These are phyloP conservation scores for Eristalinus sepulchralis DNA, from an alignment of 2,888 invertebrate genomes.

Conservation along the genomic window DNA sequence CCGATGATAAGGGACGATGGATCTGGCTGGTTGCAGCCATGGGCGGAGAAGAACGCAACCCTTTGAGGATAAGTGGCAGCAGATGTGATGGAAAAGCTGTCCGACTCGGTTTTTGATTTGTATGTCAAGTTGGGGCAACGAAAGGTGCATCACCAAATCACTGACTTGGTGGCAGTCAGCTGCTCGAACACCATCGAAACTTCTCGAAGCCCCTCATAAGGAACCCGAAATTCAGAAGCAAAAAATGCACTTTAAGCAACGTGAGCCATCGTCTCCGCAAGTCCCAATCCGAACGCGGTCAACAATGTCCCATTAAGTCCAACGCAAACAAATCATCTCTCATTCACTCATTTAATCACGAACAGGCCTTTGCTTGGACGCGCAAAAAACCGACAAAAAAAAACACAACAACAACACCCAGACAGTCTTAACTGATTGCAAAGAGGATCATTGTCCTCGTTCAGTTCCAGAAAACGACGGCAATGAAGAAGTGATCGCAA, in stretches of 20 bases:
- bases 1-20: constrained; percentile 57
- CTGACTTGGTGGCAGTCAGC: no score
- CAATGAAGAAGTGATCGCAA: constrained; percentile 32
- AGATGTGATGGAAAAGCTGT: not conserved
- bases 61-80: not conserved
- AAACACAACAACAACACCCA: not conserved
- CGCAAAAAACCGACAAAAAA: no score
- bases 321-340: constrained; percentile 50
- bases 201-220: not conserved
- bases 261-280: not conserved
- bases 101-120: not conserved
- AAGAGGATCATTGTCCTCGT: constrained; percentile 60
- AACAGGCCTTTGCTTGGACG: not conserved
- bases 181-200: no score
- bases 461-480: constrained; percentile 8
- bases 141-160: no score
- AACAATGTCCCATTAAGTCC: constrained; percentile 62
- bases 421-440: constrained; percentile 57
- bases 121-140: not conserved
- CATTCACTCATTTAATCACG: constrained; percentile 40
- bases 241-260: not conserved
- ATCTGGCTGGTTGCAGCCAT: constrained; percentile 21
- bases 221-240: not conserved
- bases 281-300: constrained; percentile 23
- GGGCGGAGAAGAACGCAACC: not conserved